These are phyloP conservation scores for Megathymus violae DNA, from an alignment of 1,140 invertebrate species.

Conservation along the genomic window DNA sequence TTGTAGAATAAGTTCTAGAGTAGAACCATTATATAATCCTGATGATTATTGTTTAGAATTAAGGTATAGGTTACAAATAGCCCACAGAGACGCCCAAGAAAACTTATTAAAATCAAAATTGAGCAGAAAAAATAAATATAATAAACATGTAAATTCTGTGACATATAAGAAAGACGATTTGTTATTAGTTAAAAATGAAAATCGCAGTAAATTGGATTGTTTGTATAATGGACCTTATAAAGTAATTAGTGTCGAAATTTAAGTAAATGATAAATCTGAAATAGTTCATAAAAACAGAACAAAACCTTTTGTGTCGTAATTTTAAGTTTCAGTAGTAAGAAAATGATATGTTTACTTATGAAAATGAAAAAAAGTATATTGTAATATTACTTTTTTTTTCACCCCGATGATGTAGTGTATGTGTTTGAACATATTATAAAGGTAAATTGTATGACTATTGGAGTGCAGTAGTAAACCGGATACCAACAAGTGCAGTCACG, in stretches of 20 bases:
- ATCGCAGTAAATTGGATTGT: constrained; percentile 15
- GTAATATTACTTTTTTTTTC: not conserved
- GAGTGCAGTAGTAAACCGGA: no score
- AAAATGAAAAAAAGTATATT: no score
- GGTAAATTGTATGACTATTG: no score
- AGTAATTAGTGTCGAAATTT: constrained; percentile 8
- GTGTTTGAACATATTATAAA: not conserved
- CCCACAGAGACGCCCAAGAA: constrained; percentile 23
- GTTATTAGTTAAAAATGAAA: constrained; percentile 32
- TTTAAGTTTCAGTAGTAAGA: not conserved
- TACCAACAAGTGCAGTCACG: not conserved
- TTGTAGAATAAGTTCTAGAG: constrained; percentile 1
- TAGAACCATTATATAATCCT: constrained; percentile 31
- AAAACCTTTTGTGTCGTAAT: not conserved
- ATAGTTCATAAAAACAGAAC: not conserved
- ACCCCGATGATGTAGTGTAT: not conserved
- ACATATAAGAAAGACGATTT: constrained; percentile 18
- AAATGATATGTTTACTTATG: no score
- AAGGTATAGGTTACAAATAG: constrained; percentile 30
- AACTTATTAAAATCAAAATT: constrained; percentile 29
- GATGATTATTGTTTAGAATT: constrained; percentile 32
- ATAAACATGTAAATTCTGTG: constrained; percentile 24
- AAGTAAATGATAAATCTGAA: not conserved
- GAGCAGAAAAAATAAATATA: constrained; percentile 18
- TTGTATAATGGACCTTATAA: constrained; percentile 27